Conservation (phyloP, 2,113 vertebrate species). For the Balaeniceps rex region DNA sequence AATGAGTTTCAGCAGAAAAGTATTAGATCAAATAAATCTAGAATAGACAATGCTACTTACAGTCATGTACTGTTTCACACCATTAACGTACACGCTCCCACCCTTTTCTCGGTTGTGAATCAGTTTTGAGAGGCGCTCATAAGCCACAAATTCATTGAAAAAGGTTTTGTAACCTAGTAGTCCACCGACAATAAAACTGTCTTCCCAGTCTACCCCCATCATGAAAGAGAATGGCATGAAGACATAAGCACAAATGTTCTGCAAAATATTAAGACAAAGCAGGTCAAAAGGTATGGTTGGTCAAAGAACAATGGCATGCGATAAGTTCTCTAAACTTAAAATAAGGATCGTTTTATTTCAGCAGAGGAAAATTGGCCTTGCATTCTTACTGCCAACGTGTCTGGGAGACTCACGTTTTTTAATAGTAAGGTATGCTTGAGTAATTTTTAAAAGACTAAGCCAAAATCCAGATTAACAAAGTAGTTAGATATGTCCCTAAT, state of each 20-base stretch:
- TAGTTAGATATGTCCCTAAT: neutral
- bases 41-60: conserved; percentile 64
- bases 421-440: neutral
- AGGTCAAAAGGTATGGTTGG: neutral
- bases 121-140: conserved; percentile 76
- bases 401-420: neutral
- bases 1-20: neutral
- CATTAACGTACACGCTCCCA: conserved; percentile 74
- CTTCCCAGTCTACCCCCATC: conserved; percentile 91
- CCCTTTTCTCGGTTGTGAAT: conserved; percentile 76
- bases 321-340: neutral
- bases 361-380: neutral
- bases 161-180: conserved; percentile 89
- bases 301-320: neutral
- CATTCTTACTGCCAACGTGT: neutral
- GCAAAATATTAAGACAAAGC: neutral
- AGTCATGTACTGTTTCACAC: conserved; percentile 82
- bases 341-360: neutral
- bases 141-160: conserved; percentile 91
- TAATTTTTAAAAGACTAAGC: neutral
- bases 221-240: conserved; percentile 91
- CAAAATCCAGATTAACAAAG: neutral
- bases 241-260: conserved; percentile 86
- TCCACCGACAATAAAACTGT: conserved; percentile 85
- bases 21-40: neutral